Conservation (phyloP, 2,888 invertebrate species). For the Onchidella celtica region DNA sequence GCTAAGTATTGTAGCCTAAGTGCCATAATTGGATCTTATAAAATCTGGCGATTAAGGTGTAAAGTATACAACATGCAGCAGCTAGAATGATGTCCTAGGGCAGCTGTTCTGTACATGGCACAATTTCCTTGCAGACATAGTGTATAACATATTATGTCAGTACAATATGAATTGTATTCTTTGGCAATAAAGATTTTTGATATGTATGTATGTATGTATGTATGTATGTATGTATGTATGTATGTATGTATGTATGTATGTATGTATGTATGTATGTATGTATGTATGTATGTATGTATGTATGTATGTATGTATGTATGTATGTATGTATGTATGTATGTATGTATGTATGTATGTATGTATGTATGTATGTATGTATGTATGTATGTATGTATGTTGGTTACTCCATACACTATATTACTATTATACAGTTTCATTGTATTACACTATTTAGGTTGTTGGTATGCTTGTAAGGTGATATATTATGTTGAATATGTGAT, state of each 20-base stretch:
- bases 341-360: conserved; percentile 20
- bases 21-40: no score
- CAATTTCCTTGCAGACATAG: no score
- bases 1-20: no score
- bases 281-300: conserved; percentile 23
- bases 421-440: no score
- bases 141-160: no score
- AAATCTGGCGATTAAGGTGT: no score
- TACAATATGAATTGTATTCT: no score
- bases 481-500: neutral
- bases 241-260: neutral
- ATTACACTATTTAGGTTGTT: no score
- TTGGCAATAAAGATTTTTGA: no score
- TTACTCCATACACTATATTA: neutral
- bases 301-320: conserved; percentile 28
- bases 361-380: conserved; percentile 23
- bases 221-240: conserved; percentile 1
- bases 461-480: neutral
- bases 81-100: no score
- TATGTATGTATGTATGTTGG: conserved; percentile 1
- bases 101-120: no score
- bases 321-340: conserved; percentile 31
- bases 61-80: no score
- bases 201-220: conserved; percentile 13
- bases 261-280: conserved; percentile 18